Percentiles rank a stretch among this genome's conserved stretches.
Conservation (phyloP, 1,140 invertebrate genomes). For the Drosophila lacertosa region DNA sequence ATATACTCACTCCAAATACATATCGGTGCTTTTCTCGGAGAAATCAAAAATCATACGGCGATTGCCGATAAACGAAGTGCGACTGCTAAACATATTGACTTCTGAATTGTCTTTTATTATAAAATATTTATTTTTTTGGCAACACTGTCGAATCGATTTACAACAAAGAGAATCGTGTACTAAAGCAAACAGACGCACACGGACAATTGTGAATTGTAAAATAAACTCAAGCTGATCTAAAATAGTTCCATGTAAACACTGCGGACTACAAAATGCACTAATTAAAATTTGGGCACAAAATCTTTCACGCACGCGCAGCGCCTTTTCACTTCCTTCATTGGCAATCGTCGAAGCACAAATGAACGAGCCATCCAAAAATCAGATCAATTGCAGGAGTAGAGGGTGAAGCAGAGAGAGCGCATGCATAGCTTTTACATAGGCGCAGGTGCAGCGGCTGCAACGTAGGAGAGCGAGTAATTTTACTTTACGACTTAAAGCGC, state of each 20-base stretch:
- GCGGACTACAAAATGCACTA: slow-evolving; percentile 59
- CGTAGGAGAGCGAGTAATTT: neutral
- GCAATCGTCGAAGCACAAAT: slow-evolving; percentile 71
- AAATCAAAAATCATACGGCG: slow-evolving; percentile 82
- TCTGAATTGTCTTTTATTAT: slow-evolving; percentile 15
- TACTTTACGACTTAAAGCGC: neutral
- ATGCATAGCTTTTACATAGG: neutral
- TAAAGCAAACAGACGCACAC: slow-evolving; percentile 58
- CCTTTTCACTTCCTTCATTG: slow-evolving; percentile 52
- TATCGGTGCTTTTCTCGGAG: slow-evolving; percentile 66
- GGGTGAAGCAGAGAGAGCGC: neutral
- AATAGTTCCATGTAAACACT: slow-evolving; percentile 70
- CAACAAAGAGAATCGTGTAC: slow-evolving; percentile 53
- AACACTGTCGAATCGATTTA: slow-evolving; percentile 64
- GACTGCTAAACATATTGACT: slow-evolving; percentile 66
- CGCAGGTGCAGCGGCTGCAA: neutral
- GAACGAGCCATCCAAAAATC: slow-evolving; percentile 45
- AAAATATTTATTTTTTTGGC: slow-evolving; percentile 30
- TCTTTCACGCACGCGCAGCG: slow-evolving; percentile 59
- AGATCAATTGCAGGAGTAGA: neutral
- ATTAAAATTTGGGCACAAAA: slow-evolving; percentile 62
- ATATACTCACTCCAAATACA: slow-evolving; percentile 77
- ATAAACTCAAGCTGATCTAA: slow-evolving; percentile 31
- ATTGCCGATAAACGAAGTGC: slow-evolving; percentile 72
- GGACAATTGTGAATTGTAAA: slow-evolving; percentile 62